Base-by-base conservation (phyloP, 1,140 invertebrate genomes). In the Kradibia gibbosae region DNA sequence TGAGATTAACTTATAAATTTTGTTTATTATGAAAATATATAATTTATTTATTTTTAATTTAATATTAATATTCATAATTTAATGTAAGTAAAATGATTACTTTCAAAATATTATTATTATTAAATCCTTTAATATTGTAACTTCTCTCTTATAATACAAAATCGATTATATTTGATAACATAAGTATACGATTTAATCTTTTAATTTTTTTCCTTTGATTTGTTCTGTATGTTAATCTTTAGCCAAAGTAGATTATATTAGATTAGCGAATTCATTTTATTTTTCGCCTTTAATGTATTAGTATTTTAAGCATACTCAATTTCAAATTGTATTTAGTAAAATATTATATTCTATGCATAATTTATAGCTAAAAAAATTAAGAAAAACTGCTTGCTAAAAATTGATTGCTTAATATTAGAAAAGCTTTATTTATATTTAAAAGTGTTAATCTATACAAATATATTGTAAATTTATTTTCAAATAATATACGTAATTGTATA, bases 141-240 rank as follows among this genome's bases (percentile, higher is more conserved):
- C 34, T 34, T 62, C 31, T 31, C 0, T 1, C 15, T 31, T 62
- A 34, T 36, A 62, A 62, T 3, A 17, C 31, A 34, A 62, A 17
- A 62, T 62, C 60, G 60, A 62, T 62, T 62, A 62, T 34, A 60
- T 31, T 17, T 62, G 13, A 62, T 62, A 62, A 34, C 60, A 62
- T 36, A 31, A 62, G 31, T 62, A 62, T 11, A 2, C 15, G 25
- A 25, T 15, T 67, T 67, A 39, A 39, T 67, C 20, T 39, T 39
- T 67, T 67, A 36, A 36, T 67, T 39, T 65, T 3, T 67, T n/a
- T 67, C 62, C 3, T 39, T 67, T 62, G 17, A 31, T 62, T 62
- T 62, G 57, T 31, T 36, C 60, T 36, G 11, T 65, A 36, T 65
- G 34, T 39, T 67, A 7, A 67, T 67, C 62, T 39, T 67, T 22